Evolutionary conservation across 2,888 invertebrate genomes (phyloP), one percentile per base, ranked within the genome.

Genomic region (Rhagophthalmus giganteus): DNA sequence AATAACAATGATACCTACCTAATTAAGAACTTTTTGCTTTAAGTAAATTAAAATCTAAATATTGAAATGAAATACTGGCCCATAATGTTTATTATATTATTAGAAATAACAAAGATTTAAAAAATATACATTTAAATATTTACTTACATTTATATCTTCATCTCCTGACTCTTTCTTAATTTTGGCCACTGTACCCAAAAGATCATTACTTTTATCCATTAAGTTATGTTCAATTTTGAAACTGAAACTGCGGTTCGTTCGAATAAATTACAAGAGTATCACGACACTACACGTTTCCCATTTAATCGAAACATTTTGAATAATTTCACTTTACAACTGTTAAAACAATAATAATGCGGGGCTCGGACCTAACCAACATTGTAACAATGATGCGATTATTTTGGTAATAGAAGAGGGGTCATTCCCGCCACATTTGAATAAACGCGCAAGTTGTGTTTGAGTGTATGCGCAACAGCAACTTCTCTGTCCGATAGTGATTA

Each of bases 71-170:
- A 20, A 20, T 5, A 20, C 4, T 20, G 7, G 20, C 7, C 20
- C 20, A 20, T 20, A n/a, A n/a, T n/a, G n/a, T n/a, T n/a, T n/a
- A n/a, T 20, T 20, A 20, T 20, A 20, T 20, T 20, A 20, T 20
- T 20, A n/a, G n/a, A n/a, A n/a, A n/a, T n/a, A n/a, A n/a, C n/a
- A n/a, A n/a, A n/a, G n/a, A n/a, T n/a, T n/a, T n/a, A n/a, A n/a
- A 24, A 2, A 13, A 16, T 26, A 37, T 41, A 20, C n/a, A n/a
- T n/a, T 20, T 8, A 33, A 31, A 41, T 12, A 14, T 7, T n/a
- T 34, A 58, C 71, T 67, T 77, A 88, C 87, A 82, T 87, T 87
- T 72, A 87, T 87, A 77, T 87, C 87, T 77, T 87, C 87, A 75
- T 84, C 85, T 54, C 78, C 75, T 64, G 81, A 78, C 72, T 87